Percentiles rank a stretch among this genome's conserved stretches.
Conservation (phyloP, 2,797 vertebrate genomes). For the Pampus argenteus region DNA sequence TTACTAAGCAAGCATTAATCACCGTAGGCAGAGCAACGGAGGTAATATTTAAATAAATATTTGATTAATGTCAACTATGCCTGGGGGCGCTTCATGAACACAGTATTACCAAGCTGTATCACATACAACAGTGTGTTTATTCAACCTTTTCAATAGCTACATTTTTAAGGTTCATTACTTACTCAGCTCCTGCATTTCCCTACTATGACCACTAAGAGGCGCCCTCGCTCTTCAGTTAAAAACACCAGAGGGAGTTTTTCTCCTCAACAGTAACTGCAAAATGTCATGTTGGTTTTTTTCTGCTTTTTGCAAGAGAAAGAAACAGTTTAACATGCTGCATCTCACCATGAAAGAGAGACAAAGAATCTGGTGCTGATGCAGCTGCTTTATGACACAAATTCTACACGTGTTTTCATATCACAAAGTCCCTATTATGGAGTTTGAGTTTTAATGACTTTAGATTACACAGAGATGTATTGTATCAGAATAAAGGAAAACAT, state of each 20-base stretch:
- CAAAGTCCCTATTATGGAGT: background rate
- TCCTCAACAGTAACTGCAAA: background rate
- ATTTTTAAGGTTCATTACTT: too few relatives aligned
- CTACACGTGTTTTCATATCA: background rate
- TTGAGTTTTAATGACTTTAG: too few relatives aligned
- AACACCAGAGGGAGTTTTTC: background rate
- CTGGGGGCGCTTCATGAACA: background rate
- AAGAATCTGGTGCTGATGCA: background rate
- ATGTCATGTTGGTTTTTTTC: background rate
- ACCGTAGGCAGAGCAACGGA: constrained; percentile 6
- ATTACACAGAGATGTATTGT: too few relatives aligned
- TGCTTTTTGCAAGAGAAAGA: background rate
- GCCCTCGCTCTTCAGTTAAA: constrained; percentile 10
- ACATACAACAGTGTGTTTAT: background rate
- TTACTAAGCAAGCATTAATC: background rate
- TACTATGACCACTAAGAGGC: constrained; percentile 46
- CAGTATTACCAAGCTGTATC: background rate
- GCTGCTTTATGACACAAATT: background rate
- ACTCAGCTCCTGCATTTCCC: background rate
- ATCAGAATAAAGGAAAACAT: background rate
- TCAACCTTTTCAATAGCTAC: background rate
- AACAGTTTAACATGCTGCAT: constrained; percentile 3
- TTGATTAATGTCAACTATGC: constrained; percentile 14
- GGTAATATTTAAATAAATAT: constrained; percentile 16
- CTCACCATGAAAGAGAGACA: background rate